phyloP scores from a whole-genome alignment of 2,888 invertebrate genomes.

The Thymelicus sylvestris region DNA sequence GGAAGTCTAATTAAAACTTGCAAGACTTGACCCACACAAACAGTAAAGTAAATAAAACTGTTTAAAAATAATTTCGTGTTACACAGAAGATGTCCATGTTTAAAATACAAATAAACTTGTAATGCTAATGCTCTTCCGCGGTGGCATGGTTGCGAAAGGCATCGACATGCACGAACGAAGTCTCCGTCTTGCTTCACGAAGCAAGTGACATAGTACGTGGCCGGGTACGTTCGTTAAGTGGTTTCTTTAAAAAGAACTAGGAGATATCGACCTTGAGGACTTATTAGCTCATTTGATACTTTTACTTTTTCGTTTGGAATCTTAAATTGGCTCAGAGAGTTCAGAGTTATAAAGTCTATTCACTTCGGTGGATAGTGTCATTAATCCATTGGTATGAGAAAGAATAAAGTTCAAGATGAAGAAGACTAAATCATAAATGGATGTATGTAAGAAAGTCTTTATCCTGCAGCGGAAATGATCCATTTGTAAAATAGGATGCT shows the following conservation, averaged over 20 bases:
- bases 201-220: slow-evolving; percentile 22
- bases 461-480: too few relatives aligned
- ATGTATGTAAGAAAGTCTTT: too few relatives aligned
- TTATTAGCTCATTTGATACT: slow-evolving; percentile 19
- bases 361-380: too few relatives aligned
- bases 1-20: too few relatives aligned
- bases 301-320: slow-evolving; percentile 13
- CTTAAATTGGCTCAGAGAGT: background rate
- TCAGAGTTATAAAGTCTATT: background rate
- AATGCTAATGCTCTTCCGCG: slow-evolving; percentile 30
- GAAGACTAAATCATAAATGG: too few relatives aligned
- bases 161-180: slow-evolving; percentile 29
- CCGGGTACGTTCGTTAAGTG: slow-evolving; percentile 5
- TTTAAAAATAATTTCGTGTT: background rate
- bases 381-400: too few relatives aligned
- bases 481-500: too few relatives aligned
- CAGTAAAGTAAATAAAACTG: too few relatives aligned
- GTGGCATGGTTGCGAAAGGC: slow-evolving; percentile 20
- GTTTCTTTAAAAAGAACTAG: slow-evolving; percentile 5
- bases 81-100: slow-evolving; percentile 19
- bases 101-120: slow-evolving; percentile 26
- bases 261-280: slow-evolving; percentile 26
- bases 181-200: slow-evolving; percentile 25
- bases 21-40: too few relatives aligned
- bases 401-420: too few relatives aligned